Evolutionary conservation across 2,797 vertebrate genomes (phyloP).

Genomic region (Premnoplex brunnescens): DNA sequence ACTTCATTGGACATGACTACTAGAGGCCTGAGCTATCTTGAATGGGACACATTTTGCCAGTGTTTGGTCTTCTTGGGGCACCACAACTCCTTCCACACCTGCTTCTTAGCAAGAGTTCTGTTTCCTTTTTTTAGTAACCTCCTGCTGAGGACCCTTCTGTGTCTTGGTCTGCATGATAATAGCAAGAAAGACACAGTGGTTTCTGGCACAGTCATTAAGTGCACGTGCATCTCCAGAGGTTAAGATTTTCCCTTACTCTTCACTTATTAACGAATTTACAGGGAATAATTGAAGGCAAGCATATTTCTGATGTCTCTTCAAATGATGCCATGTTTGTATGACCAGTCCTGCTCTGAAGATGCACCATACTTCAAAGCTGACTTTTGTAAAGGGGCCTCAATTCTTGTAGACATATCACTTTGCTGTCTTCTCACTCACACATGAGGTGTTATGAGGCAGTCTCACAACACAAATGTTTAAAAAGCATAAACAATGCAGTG

Average conservation of each 20-base stretch:
- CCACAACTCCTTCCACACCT: neutral
- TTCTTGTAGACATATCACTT: neutral
- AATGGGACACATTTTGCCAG: neutral
- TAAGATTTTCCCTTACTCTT: no score
- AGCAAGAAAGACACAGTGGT: no score
- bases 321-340: no score
- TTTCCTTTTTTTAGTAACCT: neutral
- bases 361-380: no score
- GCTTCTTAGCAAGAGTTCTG: neutral
- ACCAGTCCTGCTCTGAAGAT: no score
- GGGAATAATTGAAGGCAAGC: no score
- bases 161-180: neutral
- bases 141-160: neutral
- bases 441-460: neutral
- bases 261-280: no score
- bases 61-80: neutral
- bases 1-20: neutral
- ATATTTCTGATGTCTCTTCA: no score
- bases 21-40: neutral
- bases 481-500: rapidly evolving
- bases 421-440: neutral
- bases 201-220: no score
- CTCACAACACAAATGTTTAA: neutral
- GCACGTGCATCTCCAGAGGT: no score
- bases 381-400: neutral